Evolutionary conservation across 2,888 invertebrate species (phyloP), one percentile per base, ranked within the genome.

Genomic region (Brenthis daphne): DNA sequence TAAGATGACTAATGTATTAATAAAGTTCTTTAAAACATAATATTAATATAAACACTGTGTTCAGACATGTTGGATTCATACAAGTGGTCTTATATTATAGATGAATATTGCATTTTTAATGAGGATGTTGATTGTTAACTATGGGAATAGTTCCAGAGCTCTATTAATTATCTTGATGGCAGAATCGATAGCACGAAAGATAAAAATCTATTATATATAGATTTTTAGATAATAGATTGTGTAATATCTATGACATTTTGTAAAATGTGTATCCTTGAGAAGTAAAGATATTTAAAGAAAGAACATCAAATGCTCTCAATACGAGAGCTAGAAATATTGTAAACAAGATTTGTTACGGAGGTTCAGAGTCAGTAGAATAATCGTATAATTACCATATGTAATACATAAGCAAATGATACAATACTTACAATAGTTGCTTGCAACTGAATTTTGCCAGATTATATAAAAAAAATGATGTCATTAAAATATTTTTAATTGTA

Each of bases 1-100:
- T 96, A 74, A 81, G 80, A 66, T 20, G 16, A 20, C 2, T 43
- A 8, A 43, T 43, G 4, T 29, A 43, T 43, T 43, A 43, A 11
- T 43, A 43, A 11, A 11, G 11, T 43, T 8, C 8, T 8, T 37
- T 8, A 37, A 6, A 24, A 24, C 3, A 24, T 24, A 24, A 24
- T 24, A 24, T 24, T 24, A 24, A 24, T 24, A 24, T 24, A 3
- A 24, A 24, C 4, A 3, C 24, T 3, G 5, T 29, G 29, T 29
- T 29, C 5, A 29, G 29, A 29, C 29, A 29, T 29, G 4, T 29
- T 29, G 4, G 29, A 29, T 29, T 29, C 29, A 29, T 4, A 29
- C 29, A 29, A 29, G 4, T 29, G 1, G 24, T 53, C 20, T 8
- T 4, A 20, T 24, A 16, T 20, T 20, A 53, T 11, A 20, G 20